phyloP scores from a whole-genome alignment of 2,113 vertebrate genomes.

The Pampusana beccarii region DNA sequence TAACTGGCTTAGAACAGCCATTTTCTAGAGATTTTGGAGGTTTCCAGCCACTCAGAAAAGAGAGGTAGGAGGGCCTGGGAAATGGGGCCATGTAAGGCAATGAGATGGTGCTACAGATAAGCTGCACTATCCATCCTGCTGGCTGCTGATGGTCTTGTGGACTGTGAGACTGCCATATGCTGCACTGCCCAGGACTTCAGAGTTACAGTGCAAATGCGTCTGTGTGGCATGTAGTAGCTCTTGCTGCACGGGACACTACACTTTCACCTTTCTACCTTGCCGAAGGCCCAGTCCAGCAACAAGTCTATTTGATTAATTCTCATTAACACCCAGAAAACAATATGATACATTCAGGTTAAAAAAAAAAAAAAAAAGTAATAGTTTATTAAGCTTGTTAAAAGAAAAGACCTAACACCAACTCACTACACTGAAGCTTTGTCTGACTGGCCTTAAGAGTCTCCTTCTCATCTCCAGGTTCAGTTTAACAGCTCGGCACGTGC shows the following conservation, averaged over 20 bases:
- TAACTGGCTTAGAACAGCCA: not conserved
- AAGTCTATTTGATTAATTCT: not conserved
- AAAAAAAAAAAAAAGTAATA: not conserved
- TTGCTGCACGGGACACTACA: not conserved
- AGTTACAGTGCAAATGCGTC: not conserved
- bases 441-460: not conserved
- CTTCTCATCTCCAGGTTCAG: not conserved
- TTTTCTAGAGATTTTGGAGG: not conserved
- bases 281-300: not conserved
- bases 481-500: not conserved
- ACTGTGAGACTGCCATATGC: not conserved
- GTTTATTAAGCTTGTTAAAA: not conserved
- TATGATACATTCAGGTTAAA: not conserved
- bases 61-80: not conserved
- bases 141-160: not conserved
- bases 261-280: not conserved
- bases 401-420: not conserved
- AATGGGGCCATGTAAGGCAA: not conserved
- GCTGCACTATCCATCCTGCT: not conserved
- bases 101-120: not conserved
- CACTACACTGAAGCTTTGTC: not conserved
- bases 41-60: not conserved
- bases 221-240: not conserved
- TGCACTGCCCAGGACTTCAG: not conserved
- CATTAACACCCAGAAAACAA: not conserved